Evolutionary conservation across 1,140 invertebrate genomes (phyloP), one percentile per base, ranked within the genome.

Genomic region (Drosophila tsacasi): DNA sequence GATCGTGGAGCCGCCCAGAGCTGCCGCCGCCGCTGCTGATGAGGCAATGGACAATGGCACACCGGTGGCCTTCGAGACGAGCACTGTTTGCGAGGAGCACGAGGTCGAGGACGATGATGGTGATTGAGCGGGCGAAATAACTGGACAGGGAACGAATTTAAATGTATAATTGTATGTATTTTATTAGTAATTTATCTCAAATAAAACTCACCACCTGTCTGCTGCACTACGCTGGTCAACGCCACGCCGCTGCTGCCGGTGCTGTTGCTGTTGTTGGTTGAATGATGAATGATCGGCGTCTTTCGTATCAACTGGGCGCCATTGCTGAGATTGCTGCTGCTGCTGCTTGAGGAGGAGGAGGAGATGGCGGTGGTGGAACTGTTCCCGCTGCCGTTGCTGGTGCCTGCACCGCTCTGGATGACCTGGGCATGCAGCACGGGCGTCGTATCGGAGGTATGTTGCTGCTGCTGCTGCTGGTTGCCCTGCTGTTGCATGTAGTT

Each of bases 21-120:
- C 82, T 21, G 73, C 73, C 30, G 72, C 72, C n/a, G 81, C 68
- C 19, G 82, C 82, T 40, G 89, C 89, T 46, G 85, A 89, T 4
- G 91, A 92, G 50, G 91, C 91, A 23, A 92, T 83, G 13, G 91
- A 91, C 1, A 92, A 52, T 3, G 91, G 89, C 35, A 90, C 86
- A 35, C 89, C 87, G 17, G 83, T 83, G 71, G 91, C 76, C 79
- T 91, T 91, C 25, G 89, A 90, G 25, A 92, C 89, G 61, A 92
- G 75, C 67, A 92, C 89, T 19, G 91, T 91, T 60, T 89, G 84
- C 57, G 91, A 91, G 85, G 91, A 91, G 81, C 83, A 91, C 74
- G 91, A 92, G 72, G 83, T 80, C 40, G 91, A 90, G 57, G 91
- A 92, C 15, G 91, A 92, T 35, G 91, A 92, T 21, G 91, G 91